A percentile compares a stretch with the other conserved stretches of the same genome.
Conservation (phyloP, 2,797 vertebrate species). For the Myotis daubentonii region DNA sequence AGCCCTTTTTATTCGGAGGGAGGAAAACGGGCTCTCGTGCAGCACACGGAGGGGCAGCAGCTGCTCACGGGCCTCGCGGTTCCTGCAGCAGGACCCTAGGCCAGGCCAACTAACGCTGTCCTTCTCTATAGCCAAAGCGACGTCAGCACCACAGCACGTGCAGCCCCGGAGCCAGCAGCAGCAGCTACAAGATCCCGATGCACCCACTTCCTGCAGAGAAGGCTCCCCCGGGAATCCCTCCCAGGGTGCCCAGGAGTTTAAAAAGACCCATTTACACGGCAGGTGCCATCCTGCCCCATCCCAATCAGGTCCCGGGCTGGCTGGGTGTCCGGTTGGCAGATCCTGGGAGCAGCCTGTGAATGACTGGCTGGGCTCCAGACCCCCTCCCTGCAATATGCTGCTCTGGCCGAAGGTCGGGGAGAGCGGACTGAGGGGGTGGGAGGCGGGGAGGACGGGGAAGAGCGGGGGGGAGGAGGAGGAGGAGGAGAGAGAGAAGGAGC, state of each 20-base stretch:
- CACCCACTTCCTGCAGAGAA: not conserved
- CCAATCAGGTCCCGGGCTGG: not conserved
- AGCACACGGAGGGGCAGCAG: accelerated
- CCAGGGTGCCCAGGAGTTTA: not conserved
- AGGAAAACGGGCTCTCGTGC: accelerated
- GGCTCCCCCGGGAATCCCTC: not conserved
- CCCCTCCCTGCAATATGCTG: not conserved
- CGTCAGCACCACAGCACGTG: not conserved
- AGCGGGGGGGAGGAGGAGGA: not conserved
- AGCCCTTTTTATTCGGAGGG: not conserved
- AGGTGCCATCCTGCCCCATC: not conserved
- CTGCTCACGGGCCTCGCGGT: not conserved
- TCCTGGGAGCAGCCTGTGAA: not conserved
- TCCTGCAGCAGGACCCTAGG: not conserved
- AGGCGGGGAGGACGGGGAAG: not conserved
- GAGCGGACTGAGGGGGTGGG: not conserved
- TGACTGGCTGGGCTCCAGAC: not conserved
- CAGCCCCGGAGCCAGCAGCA: not conserved
- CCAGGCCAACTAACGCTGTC: not conserved
- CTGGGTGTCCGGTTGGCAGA: not conserved
- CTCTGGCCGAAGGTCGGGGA: not conserved
- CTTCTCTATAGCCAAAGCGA: not conserved
- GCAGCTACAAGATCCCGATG: not conserved
- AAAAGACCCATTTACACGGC: not conserved
- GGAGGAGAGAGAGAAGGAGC: not conserved